Conservation (phyloP, 2,113 vertebrate species). For the Antennarius striatus region DNA sequence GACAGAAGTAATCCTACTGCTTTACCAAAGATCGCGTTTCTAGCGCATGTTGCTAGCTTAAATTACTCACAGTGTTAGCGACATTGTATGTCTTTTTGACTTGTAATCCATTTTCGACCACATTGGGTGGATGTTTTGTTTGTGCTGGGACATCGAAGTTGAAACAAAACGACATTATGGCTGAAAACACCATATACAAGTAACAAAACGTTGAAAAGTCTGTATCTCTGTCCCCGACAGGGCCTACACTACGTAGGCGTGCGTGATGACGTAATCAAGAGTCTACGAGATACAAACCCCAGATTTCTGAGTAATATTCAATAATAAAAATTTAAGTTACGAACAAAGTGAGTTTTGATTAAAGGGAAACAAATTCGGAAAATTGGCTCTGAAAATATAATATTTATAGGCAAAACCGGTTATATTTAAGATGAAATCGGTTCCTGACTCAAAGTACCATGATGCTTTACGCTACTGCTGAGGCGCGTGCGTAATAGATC, state of each 20-base stretch:
- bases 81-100: slow-evolving; percentile 16
- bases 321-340: too few species aligned
- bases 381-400: too few species aligned
- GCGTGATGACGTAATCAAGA: neutral
- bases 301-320: slow-evolving; percentile 14
- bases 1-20: too few species aligned
- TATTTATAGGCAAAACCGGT: neutral
- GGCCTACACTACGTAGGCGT: slow-evolving; percentile 28
- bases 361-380: too few species aligned
- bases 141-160: slow-evolving; percentile 73
- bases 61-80: slow-evolving; percentile 62
- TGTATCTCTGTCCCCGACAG: neutral
- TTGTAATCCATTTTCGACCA: slow-evolving; percentile 8
- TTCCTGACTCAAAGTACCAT: slow-evolving; percentile 55
- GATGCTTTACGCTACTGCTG: slow-evolving; percentile 3
- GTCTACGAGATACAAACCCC: slow-evolving; percentile 61
- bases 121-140: neutral
- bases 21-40: too few species aligned
- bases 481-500: slow-evolving; percentile 46
- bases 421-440: neutral
- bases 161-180: slow-evolving; percentile 81
- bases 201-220: neutral
- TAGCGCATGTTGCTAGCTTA: neutral
- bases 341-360: too few species aligned
- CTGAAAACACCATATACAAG: neutral